phyloP scores from a whole-genome alignment of 92 coral and sea anemone species.

The Palythoa grandis region DNA sequence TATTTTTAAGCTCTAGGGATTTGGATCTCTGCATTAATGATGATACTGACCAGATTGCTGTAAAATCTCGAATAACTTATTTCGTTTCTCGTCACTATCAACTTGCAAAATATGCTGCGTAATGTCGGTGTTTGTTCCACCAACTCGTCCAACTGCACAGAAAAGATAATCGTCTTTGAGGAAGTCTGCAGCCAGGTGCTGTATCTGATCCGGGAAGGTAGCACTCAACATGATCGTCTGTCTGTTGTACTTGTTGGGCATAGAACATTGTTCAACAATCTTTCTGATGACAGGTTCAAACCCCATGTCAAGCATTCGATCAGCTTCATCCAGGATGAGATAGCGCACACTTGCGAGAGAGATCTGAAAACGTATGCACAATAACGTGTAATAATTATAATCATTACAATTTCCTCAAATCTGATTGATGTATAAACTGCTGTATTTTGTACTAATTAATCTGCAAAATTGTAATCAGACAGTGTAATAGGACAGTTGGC shows the following conservation, averaged over 20 bases:
- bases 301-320: slow-evolving; percentile 98
- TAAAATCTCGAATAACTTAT: slow-evolving; percentile 80
- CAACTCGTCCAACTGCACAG: slow-evolving; percentile 92
- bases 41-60: slow-evolving; percentile 70
- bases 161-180: slow-evolving; percentile 83
- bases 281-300: slow-evolving; percentile 84
- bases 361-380: slow-evolving; percentile 48
- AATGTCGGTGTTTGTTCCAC: slow-evolving; percentile 92
- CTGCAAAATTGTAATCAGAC: too few species aligned
- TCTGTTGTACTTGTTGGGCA: slow-evolving; percentile 79
- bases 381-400: too few species aligned
- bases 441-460: too few species aligned
- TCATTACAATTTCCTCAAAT: too few species aligned
- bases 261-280: slow-evolving; percentile 65
- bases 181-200: slow-evolving; percentile 89
- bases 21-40: not conserved
- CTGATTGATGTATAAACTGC: too few species aligned
- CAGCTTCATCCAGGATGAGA: slow-evolving; percentile 94
- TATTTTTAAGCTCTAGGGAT: too few species aligned
- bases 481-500: too few species aligned
- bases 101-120: slow-evolving; percentile 67
- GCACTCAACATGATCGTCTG: slow-evolving; percentile 99
- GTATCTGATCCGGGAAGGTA: slow-evolving; percentile 97
- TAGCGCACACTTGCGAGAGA: slow-evolving; percentile 75
- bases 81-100: slow-evolving; percentile 79